These are phyloP conservation scores for Salvelinus alpinus DNA, from an alignment of 2,113 vertebrate genomes.

Conservation along the genomic window DNA sequence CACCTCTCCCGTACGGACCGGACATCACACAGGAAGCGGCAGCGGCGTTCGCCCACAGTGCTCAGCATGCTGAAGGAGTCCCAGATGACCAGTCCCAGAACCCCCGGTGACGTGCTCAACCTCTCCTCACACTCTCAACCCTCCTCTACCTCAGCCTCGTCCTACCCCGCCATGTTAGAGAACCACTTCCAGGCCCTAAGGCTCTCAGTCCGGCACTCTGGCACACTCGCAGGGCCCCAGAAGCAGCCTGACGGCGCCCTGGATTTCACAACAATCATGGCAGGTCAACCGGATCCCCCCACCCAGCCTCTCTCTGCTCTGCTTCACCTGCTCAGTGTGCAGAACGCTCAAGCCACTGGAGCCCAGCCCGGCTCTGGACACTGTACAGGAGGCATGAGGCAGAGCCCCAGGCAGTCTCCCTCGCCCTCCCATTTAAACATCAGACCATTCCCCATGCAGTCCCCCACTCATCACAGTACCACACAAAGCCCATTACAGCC, in stretches of 20 bases:
- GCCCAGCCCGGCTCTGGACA: conserved; percentile 42
- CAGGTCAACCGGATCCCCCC: conserved; percentile 59
- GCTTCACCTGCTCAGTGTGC: conserved; percentile 73
- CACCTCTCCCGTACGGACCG: conserved; percentile 61
- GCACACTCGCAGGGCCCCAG: neutral
- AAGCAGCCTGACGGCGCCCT: conserved; percentile 52
- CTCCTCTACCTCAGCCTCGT: conserved; percentile 67
- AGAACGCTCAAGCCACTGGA: conserved; percentile 62
- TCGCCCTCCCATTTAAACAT: conserved; percentile 29
- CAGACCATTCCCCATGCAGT: conserved; percentile 39
- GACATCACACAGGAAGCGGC: conserved; percentile 63
- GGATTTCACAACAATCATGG: conserved; percentile 62
- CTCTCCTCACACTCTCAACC: conserved; percentile 45
- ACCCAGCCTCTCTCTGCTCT: conserved; percentile 76
- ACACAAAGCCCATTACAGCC: conserved; percentile 18
- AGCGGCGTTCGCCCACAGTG: conserved; percentile 62
- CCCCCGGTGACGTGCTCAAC: conserved; percentile 57
- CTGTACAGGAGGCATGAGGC: conserved; percentile 49
- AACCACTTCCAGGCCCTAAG: conserved; percentile 48
- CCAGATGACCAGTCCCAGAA: conserved; percentile 49
- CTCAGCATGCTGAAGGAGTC: conserved; percentile 61
- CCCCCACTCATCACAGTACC: conserved; percentile 44
- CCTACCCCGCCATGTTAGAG: conserved; percentile 39
- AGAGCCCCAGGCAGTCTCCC: conserved; percentile 46
- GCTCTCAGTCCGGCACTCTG: conserved; percentile 47